Evolutionary conservation across 2,888 invertebrate species (phyloP).

Genomic region (Oegoconia quadripuncta): DNA sequence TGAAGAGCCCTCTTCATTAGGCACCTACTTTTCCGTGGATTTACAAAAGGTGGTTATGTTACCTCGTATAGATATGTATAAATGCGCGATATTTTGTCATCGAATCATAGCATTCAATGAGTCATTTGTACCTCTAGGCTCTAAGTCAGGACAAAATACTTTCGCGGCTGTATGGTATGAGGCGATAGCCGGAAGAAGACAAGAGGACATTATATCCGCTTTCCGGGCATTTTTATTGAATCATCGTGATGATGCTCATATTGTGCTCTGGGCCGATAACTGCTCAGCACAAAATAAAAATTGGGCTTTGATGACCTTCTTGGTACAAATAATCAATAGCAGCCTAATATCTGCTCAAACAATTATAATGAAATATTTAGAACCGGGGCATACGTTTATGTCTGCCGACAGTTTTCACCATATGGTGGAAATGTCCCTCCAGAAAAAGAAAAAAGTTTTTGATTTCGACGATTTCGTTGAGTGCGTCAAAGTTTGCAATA

Average conservation of each 20-base stretch:
- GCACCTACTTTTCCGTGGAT: no score
- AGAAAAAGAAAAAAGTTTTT: slow-evolving; percentile 12
- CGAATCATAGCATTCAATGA: slow-evolving; percentile 22
- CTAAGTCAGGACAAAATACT: slow-evolving; percentile 5
- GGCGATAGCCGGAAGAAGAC: slow-evolving; percentile 9
- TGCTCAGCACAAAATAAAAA: slow-evolving; percentile 15
- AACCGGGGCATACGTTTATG: slow-evolving; percentile 9
- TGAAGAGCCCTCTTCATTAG: slow-evolving; percentile 10
- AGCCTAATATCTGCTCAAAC: slow-evolving; percentile 3
- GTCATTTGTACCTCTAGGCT: slow-evolving; percentile 19
- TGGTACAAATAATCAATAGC: slow-evolving; percentile 9
- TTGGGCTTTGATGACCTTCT: slow-evolving; percentile 7
- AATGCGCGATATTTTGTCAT: slow-evolving; percentile 19
- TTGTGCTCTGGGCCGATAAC: slow-evolving; percentile 11
- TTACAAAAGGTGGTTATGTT: slow-evolving; percentile 26
- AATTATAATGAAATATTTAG: slow-evolving; percentile 9
- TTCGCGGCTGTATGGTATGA: slow-evolving; percentile 18
- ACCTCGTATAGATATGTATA: slow-evolving; percentile 20
- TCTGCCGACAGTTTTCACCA: no score
- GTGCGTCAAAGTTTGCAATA: slow-evolving; percentile 5
- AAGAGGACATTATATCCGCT: slow-evolving; percentile 15
- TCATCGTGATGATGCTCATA: slow-evolving; percentile 9
- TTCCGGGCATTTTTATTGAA: slow-evolving; percentile 11
- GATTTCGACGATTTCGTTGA: slow-evolving; percentile 14
- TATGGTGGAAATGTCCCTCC: slow-evolving; percentile 12